Base-by-base conservation (phyloP, 2,113 vertebrate species). In the Menidia beryllina region DNA sequence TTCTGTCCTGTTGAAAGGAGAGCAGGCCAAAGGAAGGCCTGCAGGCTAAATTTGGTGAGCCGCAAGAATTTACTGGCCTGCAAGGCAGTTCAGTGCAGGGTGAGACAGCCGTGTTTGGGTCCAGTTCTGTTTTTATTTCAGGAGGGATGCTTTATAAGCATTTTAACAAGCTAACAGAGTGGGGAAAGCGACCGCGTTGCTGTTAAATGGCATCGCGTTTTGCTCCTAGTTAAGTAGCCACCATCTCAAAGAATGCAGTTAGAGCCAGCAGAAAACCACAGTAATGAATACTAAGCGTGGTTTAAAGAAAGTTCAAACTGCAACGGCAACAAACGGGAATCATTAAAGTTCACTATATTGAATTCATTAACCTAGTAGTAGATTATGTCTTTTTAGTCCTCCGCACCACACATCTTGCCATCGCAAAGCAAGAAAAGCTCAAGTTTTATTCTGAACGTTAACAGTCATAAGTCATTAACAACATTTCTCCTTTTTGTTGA, bases 11-110 rank as follows among this genome's bases (percentile, higher is more conserved):
- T 67, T 51, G 30, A 70, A 38, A 65, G 70, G 49, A 8, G 53
- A 51, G 39, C 26, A 14, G 36, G 34, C 61, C 62, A 53, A 47
- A 72, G 47, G 47, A 49, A 72, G 66, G 70, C 68, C 70, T 21
- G 45, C 38, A 48, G 72, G 82, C 80, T 81, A 82, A 81, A 79
- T 81, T n/a, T 75, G 74, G 75, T 51, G 38, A 74, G 84, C 86
- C 86, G 3, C 70, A 82, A 81, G 74, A 86, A 87, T 87, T 72
- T 52, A 64, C 74, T 77, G 71, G 50, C 38, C 76, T 51, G 25
- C 27, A 71, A 24, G 45, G 58, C 69, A 50, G 66, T 72, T 72
- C 49, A 11, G 69, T 14, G 51, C 45, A 67, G 43, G 74, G 55
- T 39, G 63, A 38, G 66, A 53, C 55, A n/a, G 51, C 62, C 43